Conservation (phyloP, 2,888 invertebrate species). For the Netelia melanura region DNA sequence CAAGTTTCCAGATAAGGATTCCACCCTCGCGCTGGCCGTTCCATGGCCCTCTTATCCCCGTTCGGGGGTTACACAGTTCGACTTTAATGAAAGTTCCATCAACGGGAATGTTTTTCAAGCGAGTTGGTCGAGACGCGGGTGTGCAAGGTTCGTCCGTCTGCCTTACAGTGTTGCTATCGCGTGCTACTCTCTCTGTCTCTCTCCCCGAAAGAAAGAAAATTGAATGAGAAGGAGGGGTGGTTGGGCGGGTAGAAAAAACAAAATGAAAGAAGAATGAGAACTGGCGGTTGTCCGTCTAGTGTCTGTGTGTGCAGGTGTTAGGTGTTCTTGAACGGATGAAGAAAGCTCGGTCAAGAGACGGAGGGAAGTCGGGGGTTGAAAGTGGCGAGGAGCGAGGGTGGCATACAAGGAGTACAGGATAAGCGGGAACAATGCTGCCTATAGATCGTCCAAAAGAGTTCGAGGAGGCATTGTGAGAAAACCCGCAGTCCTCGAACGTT, state of each 20-base stretch:
- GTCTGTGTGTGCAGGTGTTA: slow-evolving; percentile 42
- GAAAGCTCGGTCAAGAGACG: slow-evolving; percentile 17
- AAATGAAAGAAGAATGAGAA: slow-evolving; percentile 46
- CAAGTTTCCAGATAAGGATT: slow-evolving; percentile 78
- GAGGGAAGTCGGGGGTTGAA: slow-evolving; percentile 18
- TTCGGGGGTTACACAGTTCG: slow-evolving; percentile 64
- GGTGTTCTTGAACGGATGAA: slow-evolving; percentile 41
- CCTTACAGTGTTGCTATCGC: slow-evolving; percentile 45
- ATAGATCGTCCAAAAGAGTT: slow-evolving; percentile 31
- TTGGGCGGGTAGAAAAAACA: slow-evolving; percentile 24
- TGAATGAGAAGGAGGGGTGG: slow-evolving; percentile 17
- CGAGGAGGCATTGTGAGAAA: slow-evolving; percentile 53
- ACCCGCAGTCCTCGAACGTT: slow-evolving; percentile 32
- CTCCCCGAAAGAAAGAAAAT: slow-evolving; percentile 28
- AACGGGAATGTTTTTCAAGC: slow-evolving; percentile 64
- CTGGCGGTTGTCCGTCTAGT: not conserved
- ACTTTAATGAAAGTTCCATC: slow-evolving; percentile 78
- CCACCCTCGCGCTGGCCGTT: slow-evolving; percentile 54
- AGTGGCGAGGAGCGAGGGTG: slow-evolving; percentile 13
- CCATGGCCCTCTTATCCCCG: slow-evolving; percentile 39
- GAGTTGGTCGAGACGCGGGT: slow-evolving; percentile 46
- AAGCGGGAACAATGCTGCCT: slow-evolving; percentile 3
- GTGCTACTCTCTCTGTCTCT: not conserved
- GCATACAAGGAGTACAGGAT: slow-evolving; percentile 21
- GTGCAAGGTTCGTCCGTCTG: not conserved